Evolutionary conservation across 1,140 invertebrate species (phyloP), one percentile per base, ranked within the genome.

Genomic region (Zaprionus taronus): DNA sequence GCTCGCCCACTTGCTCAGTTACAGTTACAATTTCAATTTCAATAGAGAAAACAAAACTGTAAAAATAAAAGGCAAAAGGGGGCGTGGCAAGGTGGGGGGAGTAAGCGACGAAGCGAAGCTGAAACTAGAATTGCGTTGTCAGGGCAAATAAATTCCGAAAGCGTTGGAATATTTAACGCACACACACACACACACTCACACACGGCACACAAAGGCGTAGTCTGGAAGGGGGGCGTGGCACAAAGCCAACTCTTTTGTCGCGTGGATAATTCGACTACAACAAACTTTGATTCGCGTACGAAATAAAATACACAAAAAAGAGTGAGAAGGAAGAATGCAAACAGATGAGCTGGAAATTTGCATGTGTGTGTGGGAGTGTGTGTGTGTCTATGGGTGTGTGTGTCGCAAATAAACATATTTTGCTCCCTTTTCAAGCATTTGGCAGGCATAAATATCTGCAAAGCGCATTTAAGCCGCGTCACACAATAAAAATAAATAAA

Each of bases 401-500:
- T 80, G 73, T 69, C 85, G 69, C 74, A 89, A 77, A 90, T 85
- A 85, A 82, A 79, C 81, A 90, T 90, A 90, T 90, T 90, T 90
- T 51, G 79, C 58, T 72, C 70, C 69, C 57, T 70, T 62, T 69
- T 72, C 62, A 87, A 82, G 72, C 82, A 79, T 81, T 84, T 85
- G 77, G 74, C 71, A 73, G 85, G 71, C 82, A 90, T 90, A 90
- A 90, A 90, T 90, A 90, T 85, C 79, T 85, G 86, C 79, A 90
- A 90, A 90, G 85, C 86, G 86, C 86, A 91, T 90, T 91, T 90
- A 90, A 90, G 87, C 85, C 79, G 70, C 53, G 67, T 70, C 76
- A 71, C 85, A 85, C 79, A 85, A 89, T 87, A 84, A 89, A 85
- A 80, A 83, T 87, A 83, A 80, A 87, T 72, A 80, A 68, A 77